These are phyloP conservation scores for Timandra comae DNA, from an alignment of 2,888 invertebrate genomes.

Conservation along the genomic window DNA sequence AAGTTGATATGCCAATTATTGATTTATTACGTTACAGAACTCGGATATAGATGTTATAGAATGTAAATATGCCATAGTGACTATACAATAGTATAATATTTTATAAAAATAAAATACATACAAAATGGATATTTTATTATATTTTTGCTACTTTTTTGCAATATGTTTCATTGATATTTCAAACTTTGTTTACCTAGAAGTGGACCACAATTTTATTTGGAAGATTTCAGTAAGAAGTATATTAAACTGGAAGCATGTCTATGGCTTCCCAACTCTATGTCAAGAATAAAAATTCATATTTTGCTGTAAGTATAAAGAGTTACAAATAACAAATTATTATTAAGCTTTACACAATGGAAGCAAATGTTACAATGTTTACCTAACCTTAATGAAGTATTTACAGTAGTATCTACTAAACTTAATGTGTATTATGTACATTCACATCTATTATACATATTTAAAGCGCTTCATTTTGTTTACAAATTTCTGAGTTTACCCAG, in stretches of 20 bases:
- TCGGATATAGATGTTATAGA: constrained; percentile 66
- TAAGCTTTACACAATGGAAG: constrained; percentile 67
- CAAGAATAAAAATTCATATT: constrained; percentile 29
- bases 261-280: constrained; percentile 12
- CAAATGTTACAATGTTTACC: constrained; percentile 68
- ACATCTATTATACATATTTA: constrained; percentile 59
- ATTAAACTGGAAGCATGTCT: constrained; percentile 21
- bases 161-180: constrained; percentile 74
- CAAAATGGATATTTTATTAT: constrained; percentile 54
- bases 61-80: constrained; percentile 61
- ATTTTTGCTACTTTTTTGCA: constrained; percentile 53
- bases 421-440: constrained; percentile 35
- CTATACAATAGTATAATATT: constrained; percentile 49
- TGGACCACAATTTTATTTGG: constrained; percentile 55
- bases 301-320: constrained; percentile 42
- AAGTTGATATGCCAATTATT: constrained; percentile 76
- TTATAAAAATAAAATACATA: constrained; percentile 77
- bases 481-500: constrained; percentile 61
- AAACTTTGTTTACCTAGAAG: constrained; percentile 48
- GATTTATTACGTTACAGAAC: constrained; percentile 48
- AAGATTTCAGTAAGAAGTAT: constrained; percentile 32
- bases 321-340: constrained; percentile 57
- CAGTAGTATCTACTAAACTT: constrained; percentile 35
- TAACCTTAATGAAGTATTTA: constrained; percentile 55
- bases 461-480: constrained; percentile 72